These are phyloP conservation scores for Ibidorhyncha struthersii DNA, from an alignment of 2,113 vertebrate species.

Conservation along the genomic window DNA sequence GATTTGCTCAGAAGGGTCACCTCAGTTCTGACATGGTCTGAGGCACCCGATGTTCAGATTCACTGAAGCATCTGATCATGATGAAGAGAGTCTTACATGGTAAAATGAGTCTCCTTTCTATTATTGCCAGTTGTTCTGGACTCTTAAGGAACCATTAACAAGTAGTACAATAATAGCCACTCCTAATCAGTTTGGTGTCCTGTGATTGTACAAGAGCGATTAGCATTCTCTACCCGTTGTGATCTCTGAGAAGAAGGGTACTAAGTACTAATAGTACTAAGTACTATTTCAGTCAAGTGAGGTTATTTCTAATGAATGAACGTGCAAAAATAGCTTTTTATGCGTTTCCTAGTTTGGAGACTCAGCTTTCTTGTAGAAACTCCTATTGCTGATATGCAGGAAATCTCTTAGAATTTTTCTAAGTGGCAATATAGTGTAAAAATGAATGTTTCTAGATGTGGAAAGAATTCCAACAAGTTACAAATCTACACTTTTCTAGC, in stretches of 20 bases:
- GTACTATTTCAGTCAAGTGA: not conserved
- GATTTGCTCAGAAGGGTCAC: not conserved
- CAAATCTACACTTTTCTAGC: not conserved
- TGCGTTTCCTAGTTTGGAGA: not conserved
- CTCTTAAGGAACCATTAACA: conserved; percentile 24
- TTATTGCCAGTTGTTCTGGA: not conserved
- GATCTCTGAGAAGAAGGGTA: not conserved
- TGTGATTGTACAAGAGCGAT: not conserved
- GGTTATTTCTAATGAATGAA: not conserved
- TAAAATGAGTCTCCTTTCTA: not conserved
- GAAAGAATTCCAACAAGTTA: not conserved
- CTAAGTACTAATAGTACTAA: not conserved
- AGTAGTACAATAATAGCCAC: conserved; percentile 13
- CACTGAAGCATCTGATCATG: not conserved
- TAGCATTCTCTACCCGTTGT: not conserved
- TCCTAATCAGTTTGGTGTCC: not conserved
- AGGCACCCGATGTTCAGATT: not conserved
- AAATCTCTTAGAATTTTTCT: not conserved
- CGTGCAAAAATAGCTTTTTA: not conserved
- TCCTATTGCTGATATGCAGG: not conserved
- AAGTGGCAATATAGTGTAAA: not conserved
- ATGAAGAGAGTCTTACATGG: not conserved
- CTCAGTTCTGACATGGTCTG: not conserved
- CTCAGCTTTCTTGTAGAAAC: not conserved
- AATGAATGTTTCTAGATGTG: not conserved